Percentiles rank a stretch among this genome's conserved stretches.
These are phyloP conservation scores for Gallinago paraguaiae DNA, from an alignment of 2,113 vertebrate species.

Conservation along the genomic window DNA sequence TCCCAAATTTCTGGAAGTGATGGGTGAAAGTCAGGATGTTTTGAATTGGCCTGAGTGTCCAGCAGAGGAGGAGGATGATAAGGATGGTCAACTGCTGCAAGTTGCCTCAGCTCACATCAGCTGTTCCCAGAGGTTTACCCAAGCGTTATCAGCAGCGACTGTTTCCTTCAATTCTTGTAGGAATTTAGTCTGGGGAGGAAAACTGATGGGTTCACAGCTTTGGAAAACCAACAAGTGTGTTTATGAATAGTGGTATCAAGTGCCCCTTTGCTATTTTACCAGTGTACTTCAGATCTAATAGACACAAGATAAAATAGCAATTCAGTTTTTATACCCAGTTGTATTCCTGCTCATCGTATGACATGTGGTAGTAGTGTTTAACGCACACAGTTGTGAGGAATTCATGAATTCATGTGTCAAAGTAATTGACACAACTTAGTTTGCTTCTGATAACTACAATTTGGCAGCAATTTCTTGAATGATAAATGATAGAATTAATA, in stretches of 20 bases:
- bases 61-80: background rate
- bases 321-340: background rate
- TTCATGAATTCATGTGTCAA: no score
- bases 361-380: background rate
- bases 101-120: background rate
- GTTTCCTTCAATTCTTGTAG: background rate
- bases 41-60: background rate
- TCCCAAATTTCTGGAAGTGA: background rate
- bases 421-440: background rate
- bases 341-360: background rate
- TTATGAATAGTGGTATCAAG: background rate
- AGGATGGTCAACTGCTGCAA: background rate
- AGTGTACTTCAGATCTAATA: background rate
- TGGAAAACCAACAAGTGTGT: background rate
- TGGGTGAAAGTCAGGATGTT: background rate
- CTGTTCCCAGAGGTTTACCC: background rate
- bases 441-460: background rate
- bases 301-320: background rate
- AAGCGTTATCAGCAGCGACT: background rate
- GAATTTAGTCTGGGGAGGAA: background rate
- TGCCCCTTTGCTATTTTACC: background rate
- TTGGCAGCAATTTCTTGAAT: background rate
- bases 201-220: background rate
- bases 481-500: background rate
- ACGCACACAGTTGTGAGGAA: background rate